Percentiles rank a stretch among this genome's conserved stretches.
Evolutionary conservation across 1,140 invertebrate genomes (phyloP).

Genomic region (Leptoteleia sp.): DNA sequence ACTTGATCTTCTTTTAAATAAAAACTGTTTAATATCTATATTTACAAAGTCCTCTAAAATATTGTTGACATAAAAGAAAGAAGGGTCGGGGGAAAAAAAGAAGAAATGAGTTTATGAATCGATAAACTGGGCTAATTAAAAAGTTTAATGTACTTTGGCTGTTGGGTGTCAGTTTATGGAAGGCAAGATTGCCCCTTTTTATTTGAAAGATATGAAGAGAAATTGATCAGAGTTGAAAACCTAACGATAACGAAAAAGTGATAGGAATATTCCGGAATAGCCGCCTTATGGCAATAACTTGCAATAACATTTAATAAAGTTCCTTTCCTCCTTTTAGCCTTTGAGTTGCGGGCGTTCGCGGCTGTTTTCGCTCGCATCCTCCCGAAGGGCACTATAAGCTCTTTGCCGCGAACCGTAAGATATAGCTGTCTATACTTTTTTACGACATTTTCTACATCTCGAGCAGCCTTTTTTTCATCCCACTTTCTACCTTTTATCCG

Average conservation of each 20-base stretch:
- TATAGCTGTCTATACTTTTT: conserved; percentile 35
- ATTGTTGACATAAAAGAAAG: conserved; percentile 2
- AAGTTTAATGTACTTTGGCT: conserved; percentile 19
- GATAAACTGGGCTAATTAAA: conserved; percentile 48
- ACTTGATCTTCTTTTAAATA: too few species aligned
- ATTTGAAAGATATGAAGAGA: conserved; percentile 21
- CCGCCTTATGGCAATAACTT: conserved; percentile 46
- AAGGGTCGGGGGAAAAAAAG: too few species aligned
- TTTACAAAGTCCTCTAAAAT: not conserved
- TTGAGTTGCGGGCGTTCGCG: conserved; percentile 32
- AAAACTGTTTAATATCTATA: too few species aligned
- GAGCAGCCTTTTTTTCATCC: conserved; percentile 43
- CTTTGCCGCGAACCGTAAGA: conserved; percentile 28
- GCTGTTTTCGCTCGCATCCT: conserved; percentile 35
- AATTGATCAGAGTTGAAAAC: conserved; percentile 31
- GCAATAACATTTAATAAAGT: conserved; percentile 60
- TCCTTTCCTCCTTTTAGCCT: conserved; percentile 28
- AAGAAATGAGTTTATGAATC: conserved; percentile 21
- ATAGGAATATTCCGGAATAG: conserved; percentile 24
- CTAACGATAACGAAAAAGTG: conserved; percentile 41
- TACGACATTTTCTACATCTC: conserved; percentile 44
- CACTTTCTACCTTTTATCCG: conserved; percentile 38
- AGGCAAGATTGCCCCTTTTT: conserved; percentile 10
- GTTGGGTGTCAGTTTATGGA: conserved; percentile 14
- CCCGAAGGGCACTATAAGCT: conserved; percentile 40